A percentile compares a stretch with the other conserved stretches of the same genome.
phyloP scores from a whole-genome alignment of 2,113 vertebrate genomes.

The Tetraodon nigroviridis region DNA sequence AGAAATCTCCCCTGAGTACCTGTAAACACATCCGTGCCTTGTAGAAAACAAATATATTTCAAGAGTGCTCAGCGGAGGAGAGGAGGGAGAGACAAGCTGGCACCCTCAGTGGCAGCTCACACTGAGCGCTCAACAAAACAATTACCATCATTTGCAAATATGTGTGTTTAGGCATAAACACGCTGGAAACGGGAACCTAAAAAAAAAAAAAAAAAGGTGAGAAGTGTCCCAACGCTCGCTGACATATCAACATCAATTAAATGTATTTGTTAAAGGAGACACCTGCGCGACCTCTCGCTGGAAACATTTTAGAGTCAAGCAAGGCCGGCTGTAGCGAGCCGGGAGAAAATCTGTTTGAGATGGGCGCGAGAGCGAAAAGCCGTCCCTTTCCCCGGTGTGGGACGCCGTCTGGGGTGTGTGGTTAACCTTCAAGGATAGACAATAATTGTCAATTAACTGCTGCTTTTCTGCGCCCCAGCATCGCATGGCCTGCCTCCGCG shows the following conservation, averaged over 20 bases:
- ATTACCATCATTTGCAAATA: conserved; percentile 75
- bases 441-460: conserved; percentile 76
- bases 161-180: conserved; percentile 72
- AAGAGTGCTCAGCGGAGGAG: conserved; percentile 68
- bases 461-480: conserved; percentile 63
- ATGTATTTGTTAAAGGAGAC: conserved; percentile 37
- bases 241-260: conserved; percentile 57
- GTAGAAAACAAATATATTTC: conserved; percentile 96
- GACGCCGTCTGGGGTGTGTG: conserved; percentile 65
- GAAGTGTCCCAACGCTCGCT: conserved; percentile 41
- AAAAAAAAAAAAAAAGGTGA: conserved; percentile 40
- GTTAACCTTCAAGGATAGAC: conserved; percentile 73
- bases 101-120: conserved; percentile 75
- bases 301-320: conserved; percentile 29
- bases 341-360: conserved; percentile 65
- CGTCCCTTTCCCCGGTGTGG: conserved; percentile 59
- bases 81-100: conserved; percentile 72
- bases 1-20: conserved; percentile 99
- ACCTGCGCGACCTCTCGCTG: conserved; percentile 41
- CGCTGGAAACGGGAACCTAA: conserved; percentile 47
- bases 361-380: conserved; percentile 68
- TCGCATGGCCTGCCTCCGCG: conserved; percentile 57
- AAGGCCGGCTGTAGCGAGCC: conserved; percentile 42
- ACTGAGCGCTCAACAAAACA: conserved; percentile 78
- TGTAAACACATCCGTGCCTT: conserved; percentile 99